These are phyloP conservation scores for Melipona bicolor DNA, from an alignment of 2,888 invertebrate genomes.

Conservation along the genomic window DNA sequence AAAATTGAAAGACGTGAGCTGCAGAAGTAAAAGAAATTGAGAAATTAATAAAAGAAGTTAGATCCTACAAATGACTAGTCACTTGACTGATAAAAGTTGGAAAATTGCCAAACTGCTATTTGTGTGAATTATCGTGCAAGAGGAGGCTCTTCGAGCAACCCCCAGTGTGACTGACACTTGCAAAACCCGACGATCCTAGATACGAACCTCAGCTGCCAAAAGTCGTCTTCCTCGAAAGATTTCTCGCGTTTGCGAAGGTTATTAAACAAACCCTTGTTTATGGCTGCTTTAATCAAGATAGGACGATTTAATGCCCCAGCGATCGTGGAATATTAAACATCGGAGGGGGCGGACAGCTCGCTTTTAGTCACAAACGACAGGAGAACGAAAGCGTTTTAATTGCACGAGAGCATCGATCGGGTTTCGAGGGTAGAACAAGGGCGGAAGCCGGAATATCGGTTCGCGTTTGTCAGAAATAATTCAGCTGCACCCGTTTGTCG, in stretches of 20 bases:
- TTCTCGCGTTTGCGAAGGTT: not conserved
- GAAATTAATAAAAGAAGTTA: too few species aligned
- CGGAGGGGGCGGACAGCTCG: not conserved
- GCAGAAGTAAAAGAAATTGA: too few species aligned
- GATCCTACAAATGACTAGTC: too few species aligned
- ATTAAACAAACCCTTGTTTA: slow-evolving; percentile 22
- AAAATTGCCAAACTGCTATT: too few species aligned
- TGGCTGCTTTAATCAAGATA: slow-evolving; percentile 4
- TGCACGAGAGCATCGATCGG: slow-evolving; percentile 15
- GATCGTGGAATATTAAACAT: slow-evolving; percentile 16
- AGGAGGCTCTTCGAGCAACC: too few species aligned
- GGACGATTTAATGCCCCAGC: slow-evolving; percentile 13
- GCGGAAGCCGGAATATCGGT: not conserved
- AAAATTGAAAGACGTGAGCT: too few species aligned
- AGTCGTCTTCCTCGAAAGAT: not conserved
- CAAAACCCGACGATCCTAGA: not conserved
- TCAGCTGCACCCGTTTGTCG: slow-evolving; percentile 23
- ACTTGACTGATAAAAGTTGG: too few species aligned
- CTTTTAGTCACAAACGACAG: not conserved
- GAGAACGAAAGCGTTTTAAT: slow-evolving; percentile 28
- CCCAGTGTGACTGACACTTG: not conserved
- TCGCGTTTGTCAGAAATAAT: slow-evolving; percentile 15
- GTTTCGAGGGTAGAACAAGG: not conserved
- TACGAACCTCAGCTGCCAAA: not conserved
- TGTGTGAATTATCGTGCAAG: too few species aligned